phyloP scores from a whole-genome alignment of 2,888 invertebrate genomes.

The Apoderus coryli region DNA sequence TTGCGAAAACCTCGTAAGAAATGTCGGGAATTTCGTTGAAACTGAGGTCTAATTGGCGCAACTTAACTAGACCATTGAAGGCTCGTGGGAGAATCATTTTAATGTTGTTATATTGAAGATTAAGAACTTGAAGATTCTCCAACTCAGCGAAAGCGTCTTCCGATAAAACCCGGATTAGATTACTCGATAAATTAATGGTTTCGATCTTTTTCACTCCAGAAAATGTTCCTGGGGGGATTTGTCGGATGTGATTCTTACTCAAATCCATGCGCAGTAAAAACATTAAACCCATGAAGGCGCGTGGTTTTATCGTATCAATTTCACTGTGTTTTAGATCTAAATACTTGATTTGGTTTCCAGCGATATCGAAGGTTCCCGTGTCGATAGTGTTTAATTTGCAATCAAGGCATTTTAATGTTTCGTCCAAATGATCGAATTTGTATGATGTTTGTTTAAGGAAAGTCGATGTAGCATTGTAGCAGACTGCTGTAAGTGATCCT shows the following conservation, averaged over 20 bases:
- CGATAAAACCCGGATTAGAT: conserved; percentile 24
- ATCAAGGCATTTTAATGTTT: neutral
- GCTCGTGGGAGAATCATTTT: conserved; percentile 21
- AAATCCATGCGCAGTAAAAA: conserved; percentile 26
- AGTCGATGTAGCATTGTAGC: neutral
- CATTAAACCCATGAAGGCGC: conserved; percentile 29
- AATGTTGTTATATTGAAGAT: conserved; percentile 25
- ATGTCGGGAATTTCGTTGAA: conserved; percentile 22
- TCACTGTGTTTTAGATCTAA: neutral
- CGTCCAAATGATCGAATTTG: neutral
- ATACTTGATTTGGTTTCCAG: neutral
- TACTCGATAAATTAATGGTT: conserved; percentile 25
- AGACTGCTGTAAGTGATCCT: conserved; percentile 1
- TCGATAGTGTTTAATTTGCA: neutral
- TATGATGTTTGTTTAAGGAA: neutral
- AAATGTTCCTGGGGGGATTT: conserved; percentile 27
- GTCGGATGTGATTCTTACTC: conserved; percentile 25
- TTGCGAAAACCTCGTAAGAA: conserved; percentile 17
- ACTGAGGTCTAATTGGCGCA: conserved; percentile 24
- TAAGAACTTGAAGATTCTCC: conserved; percentile 22
- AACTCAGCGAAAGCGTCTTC: conserved; percentile 27
- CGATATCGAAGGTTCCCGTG: conserved; percentile 1
- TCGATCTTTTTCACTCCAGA: conserved; percentile 28
- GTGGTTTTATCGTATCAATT: conserved; percentile 12
- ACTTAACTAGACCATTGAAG: conserved; percentile 23